phyloP scores from a whole-genome alignment of 2,113 vertebrate species.

The Xiphophorus hellerii region DNA sequence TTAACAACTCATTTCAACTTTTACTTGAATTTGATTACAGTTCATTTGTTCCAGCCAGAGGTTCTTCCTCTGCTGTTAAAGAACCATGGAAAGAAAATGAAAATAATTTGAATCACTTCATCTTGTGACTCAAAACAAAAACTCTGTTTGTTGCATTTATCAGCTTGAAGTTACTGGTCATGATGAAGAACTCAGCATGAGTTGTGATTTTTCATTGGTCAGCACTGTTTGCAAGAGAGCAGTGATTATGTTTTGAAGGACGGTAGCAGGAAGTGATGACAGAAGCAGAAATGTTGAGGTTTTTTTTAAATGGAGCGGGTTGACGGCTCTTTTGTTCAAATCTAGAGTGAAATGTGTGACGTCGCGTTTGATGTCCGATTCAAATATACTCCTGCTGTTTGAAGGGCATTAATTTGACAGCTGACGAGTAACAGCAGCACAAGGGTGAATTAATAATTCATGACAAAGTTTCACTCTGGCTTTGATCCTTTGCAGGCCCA shows the following conservation, averaged over 20 bases:
- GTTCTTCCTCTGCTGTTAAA: too few species aligned
- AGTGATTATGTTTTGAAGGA: neutral
- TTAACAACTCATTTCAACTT: too few species aligned
- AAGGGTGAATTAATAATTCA: slow-evolving; percentile 37
- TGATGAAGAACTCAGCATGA: neutral
- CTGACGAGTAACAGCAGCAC: slow-evolving; percentile 5
- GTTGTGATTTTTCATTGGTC: neutral
- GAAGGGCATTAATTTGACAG: slow-evolving; percentile 45
- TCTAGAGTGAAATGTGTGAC: neutral
- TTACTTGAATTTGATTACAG: too few species aligned
- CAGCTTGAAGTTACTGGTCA: neutral
- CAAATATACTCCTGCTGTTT: slow-evolving; percentile 2
- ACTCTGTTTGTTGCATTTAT: too few species aligned
- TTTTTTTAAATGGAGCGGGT: neutral
- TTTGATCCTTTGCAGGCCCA: slow-evolving; percentile 16
- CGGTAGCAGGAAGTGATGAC: neutral
- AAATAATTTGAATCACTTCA: too few species aligned
- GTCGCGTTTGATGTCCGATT: slow-evolving; percentile 1
- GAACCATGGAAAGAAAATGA: too few species aligned
- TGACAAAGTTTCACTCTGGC: slow-evolving; percentile 15
- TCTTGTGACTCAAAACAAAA: too few species aligned
- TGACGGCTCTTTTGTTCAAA: neutral
- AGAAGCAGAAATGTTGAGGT: too few species aligned
- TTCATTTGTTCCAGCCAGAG: too few species aligned
- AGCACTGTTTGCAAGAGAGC: neutral